Evolutionary conservation across 1,140 invertebrate genomes (phyloP).

Genomic region (Drosophila bipectinata): DNA sequence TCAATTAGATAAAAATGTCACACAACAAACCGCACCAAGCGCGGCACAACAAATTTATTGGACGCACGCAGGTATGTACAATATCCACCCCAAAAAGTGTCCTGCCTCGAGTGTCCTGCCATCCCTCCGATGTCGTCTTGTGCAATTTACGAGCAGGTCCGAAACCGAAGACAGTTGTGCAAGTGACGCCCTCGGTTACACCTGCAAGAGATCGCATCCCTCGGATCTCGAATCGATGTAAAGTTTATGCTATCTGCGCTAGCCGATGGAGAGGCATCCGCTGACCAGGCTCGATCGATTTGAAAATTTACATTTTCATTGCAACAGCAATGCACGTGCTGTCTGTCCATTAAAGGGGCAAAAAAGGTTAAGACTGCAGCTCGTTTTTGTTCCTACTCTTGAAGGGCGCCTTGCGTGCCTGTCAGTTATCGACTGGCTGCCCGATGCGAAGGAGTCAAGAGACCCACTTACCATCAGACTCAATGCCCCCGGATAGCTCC

Average conservation of each 20-base stretch:
- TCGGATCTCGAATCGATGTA: constrained; percentile 50
- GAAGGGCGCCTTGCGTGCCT: constrained; percentile 74
- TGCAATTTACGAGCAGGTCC: constrained; percentile 73
- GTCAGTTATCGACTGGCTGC: constrained; percentile 64
- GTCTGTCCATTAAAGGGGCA: constrained; percentile 2
- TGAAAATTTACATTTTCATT: constrained; percentile 73
- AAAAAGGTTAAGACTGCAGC: constrained; percentile 26
- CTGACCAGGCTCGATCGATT: constrained; percentile 63
- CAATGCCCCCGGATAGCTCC: constrained; percentile 14
- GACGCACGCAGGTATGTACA: constrained; percentile 35
- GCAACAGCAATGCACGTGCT: constrained; percentile 53
- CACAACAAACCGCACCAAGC: constrained; percentile 79
- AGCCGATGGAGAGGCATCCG: constrained; percentile 64
- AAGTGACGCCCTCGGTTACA: constrained; percentile 79
- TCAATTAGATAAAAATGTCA: constrained; percentile 84
- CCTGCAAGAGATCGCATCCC: constrained; percentile 54
- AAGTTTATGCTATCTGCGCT: constrained; percentile 53
- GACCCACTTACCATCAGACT: constrained; percentile 49
- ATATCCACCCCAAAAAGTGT: constrained; percentile 1
- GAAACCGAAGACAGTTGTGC: constrained; percentile 42
- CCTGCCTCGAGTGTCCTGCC: constrained; percentile 4
- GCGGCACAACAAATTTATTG: constrained; percentile 70
- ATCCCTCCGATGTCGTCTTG: constrained; percentile 45
- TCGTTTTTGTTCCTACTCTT: constrained; percentile 19
- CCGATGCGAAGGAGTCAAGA: constrained; percentile 52